phyloP scores from a whole-genome alignment of 2,797 vertebrate genomes.

The Gymnoscopelus microlampas region DNA sequence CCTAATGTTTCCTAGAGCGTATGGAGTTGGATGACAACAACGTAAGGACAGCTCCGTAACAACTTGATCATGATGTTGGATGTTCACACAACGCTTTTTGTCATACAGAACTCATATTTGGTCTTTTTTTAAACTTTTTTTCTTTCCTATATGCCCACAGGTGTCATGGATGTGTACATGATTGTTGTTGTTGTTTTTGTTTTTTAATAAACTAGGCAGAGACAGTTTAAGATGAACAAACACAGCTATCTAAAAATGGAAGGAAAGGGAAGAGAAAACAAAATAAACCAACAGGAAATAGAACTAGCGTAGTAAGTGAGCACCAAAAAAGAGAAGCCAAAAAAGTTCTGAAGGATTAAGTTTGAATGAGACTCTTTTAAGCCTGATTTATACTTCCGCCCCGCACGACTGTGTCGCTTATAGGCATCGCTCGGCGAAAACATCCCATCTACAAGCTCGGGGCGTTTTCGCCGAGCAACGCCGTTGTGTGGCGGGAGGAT shows the following conservation, averaged over 20 bases:
- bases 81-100: conserved; percentile 56
- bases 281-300: conserved; percentile 47
- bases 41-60: conserved; percentile 24
- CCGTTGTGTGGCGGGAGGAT: too few relatives aligned
- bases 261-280: conserved; percentile 27
- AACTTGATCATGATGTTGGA: conserved; percentile 42
- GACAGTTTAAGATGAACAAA: conserved; percentile 70
- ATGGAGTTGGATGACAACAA: conserved; percentile 62
- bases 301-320: conserved; percentile 51
- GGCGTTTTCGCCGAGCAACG: too few relatives aligned
- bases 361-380: conserved; percentile 69
- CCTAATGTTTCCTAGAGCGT: conserved; percentile 64
- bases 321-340: conserved; percentile 59
- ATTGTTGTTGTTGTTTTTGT: conserved; percentile 75
- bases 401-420: too few relatives aligned
- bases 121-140: conserved; percentile 55
- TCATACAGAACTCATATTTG: conserved; percentile 65
- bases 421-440: too few relatives aligned
- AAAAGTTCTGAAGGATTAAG: conserved; percentile 46
- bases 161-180: conserved; percentile 71
- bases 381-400: too few relatives aligned
- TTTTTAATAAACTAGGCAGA: conserved; percentile 75
- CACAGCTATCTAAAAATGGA: conserved; percentile 69
- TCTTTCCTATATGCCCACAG: conserved; percentile 63
- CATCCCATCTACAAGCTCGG: too few relatives aligned